Evolutionary conservation across 23 tunicate genomes (phyloP).

Genomic region (Corella eumyota): DNA sequence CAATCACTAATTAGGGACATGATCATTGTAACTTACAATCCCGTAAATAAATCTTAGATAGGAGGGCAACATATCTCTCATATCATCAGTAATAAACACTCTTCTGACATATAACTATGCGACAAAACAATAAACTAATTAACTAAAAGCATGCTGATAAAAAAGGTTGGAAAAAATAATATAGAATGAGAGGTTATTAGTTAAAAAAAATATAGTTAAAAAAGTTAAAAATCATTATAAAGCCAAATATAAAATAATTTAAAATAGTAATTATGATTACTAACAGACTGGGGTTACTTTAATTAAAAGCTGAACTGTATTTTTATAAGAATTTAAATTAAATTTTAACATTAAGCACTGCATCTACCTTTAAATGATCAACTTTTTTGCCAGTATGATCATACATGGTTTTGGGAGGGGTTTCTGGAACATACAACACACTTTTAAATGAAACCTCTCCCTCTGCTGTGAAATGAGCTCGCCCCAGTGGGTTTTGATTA

Average conservation of each 20-base stretch:
- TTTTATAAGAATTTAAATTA: too few species aligned
- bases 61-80: constrained; percentile 74
- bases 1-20: too few species aligned
- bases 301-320: too few species aligned
- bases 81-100: constrained; percentile 71
- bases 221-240: not conserved
- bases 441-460: constrained; percentile 96
- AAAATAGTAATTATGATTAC: too few species aligned
- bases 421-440: constrained; percentile 72
- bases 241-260: not conserved
- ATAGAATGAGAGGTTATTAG: not conserved
- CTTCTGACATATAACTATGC: constrained; percentile 52
- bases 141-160: not conserved
- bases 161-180: not conserved
- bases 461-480: constrained; percentile 84
- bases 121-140: too few species aligned
- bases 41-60: constrained; percentile 46
- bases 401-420: constrained; percentile 72
- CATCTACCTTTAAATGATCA: constrained; percentile 81
- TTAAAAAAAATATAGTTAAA: not conserved
- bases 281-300: too few species aligned
- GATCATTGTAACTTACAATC: constrained; percentile 50
- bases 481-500: constrained; percentile 40
- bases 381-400: constrained; percentile 59
- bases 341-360: too few species aligned